Base-by-base conservation (phyloP, 2,888 invertebrate species). In the Eilema depressum region DNA sequence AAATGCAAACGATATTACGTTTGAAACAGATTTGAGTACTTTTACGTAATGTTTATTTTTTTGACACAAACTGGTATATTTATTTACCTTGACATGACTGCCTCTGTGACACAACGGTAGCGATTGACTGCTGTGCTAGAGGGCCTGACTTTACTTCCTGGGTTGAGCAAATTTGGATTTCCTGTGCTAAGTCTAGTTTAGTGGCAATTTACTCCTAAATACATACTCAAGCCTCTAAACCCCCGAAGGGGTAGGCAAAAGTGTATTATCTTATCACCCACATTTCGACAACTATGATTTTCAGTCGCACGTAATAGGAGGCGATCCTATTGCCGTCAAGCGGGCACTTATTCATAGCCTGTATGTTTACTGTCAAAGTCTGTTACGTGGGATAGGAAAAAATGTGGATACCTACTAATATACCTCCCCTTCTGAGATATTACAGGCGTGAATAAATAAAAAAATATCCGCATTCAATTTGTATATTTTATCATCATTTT, bases 1-100 rank as follows among this genome's bases (percentile, higher is more conserved):
- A 63, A 72, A 73, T 73, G 33, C 47, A 72, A 72, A 72, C 68
- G 63, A 69, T 63, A 73, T 72, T 68, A 69, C 68, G 14, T 66
- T 65, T 66, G 59, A 26, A 66, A 63, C 33, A 60, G 30, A 63
- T 69, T 68, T 59, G 61, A 68, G 33, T 62, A 66, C 33, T 41
- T 68, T 69, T 65, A 47, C 11, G 33, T 66, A 66, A 66, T 66
- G 53, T 65, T 30, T 30, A n/a, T 28, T 53, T 56, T 65, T 65
- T 12, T 56, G 28, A n/a, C 41, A 20, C 26, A 63, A 17, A 26
- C 26, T 25, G 41, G 17, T 63, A n/a, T 53, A 53, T 53, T 53
- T 26, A 26, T 41, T 33, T 37, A 20, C 56, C 65, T 33, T 66
- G 65, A 66, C 25, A 25, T 41, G 4, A 41, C 53, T 53, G 47